Base-by-base conservation (phyloP, 2,113 vertebrate species). In the Neofelis nebulosa region DNA sequence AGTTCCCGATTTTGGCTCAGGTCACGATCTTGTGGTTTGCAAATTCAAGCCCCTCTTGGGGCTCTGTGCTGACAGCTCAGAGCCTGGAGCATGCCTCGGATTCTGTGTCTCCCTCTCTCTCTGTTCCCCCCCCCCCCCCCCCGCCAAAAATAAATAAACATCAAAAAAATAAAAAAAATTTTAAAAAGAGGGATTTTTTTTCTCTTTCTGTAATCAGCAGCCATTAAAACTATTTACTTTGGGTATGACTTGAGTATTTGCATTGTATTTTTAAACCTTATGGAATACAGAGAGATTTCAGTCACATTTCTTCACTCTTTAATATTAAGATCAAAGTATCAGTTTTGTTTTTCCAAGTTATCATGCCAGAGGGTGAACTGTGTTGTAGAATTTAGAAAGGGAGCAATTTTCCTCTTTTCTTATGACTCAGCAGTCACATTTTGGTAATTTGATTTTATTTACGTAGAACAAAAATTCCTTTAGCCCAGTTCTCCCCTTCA, bases 371-470 rank as follows among this genome's bases (percentile, higher is more conserved):
- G 50, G 80, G 38, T 84, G 66, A 91, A 85, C 78, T 57, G 5
- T 93, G 15, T 66, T 94, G 78, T 93, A 16, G 76, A 73, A 80
- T 74, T 95, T 95, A 84, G 63, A 91, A 57, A 95, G 16, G 68
- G 41, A 91, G n/a, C 38, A 68, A 18, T 63, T 82, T 92, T 83
- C n/a, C 21, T 94, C 55, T 36, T 93, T 87, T 90, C 33, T 83
- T 81, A 85, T 86, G 89, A 95, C n/a, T 92, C 78, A 85, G 74
- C 93, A 66, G 23, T 85, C 57, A 61, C 21, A 84, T 78, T 94
- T 92, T 94, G 69, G n/a, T 74, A 97, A 61, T 61, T 89, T 71
- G 79, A 71, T 91, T 96, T 91, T 95, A 73, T 97, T 86, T 89
- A 50, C 38, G 4, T 94, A 65, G 80, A 71, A 71, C 38, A 41